Conservation (phyloP, 2,113 vertebrate genomes). For the Sardina pilchardus region DNA sequence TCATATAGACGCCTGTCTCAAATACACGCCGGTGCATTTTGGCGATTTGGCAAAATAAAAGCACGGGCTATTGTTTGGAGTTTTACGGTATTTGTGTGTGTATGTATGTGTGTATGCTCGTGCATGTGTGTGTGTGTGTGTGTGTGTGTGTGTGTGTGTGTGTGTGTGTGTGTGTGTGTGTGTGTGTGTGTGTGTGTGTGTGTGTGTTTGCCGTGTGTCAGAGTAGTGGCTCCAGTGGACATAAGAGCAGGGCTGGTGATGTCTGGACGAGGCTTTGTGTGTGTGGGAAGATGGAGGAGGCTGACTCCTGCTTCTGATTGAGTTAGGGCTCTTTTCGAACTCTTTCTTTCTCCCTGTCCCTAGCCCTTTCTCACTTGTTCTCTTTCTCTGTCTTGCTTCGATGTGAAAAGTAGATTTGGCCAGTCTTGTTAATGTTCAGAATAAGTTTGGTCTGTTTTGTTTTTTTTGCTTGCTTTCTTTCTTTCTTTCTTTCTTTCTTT, state of each 20-base stretch:
- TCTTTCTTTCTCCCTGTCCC: background rate
- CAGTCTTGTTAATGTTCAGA: background rate
- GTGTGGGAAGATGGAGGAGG: background rate
- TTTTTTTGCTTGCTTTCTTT: background rate
- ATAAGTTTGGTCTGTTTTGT: background rate
- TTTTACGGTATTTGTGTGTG: no score
- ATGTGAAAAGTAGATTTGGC: background rate
- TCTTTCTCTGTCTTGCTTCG: background rate
- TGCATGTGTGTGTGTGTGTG: constrained; percentile 29
- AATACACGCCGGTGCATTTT: no score
- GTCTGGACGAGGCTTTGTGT: background rate
- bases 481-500: background rate
- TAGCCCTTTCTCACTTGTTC: background rate
- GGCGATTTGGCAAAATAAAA: no score
- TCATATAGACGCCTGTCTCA: no score
- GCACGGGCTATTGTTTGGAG: no score
- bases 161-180: constrained; percentile 14
- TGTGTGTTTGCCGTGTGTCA: no score
- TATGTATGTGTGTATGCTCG: background rate
- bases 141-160: background rate
- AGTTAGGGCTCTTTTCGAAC: background rate
- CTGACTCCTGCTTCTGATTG: background rate
- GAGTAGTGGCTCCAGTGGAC: no score
- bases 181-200: no score
- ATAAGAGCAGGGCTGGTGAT: background rate